Evolutionary conservation across 2,888 invertebrate species (phyloP), one percentile per base, ranked within the genome.

Genomic region (Leucania comma): DNA sequence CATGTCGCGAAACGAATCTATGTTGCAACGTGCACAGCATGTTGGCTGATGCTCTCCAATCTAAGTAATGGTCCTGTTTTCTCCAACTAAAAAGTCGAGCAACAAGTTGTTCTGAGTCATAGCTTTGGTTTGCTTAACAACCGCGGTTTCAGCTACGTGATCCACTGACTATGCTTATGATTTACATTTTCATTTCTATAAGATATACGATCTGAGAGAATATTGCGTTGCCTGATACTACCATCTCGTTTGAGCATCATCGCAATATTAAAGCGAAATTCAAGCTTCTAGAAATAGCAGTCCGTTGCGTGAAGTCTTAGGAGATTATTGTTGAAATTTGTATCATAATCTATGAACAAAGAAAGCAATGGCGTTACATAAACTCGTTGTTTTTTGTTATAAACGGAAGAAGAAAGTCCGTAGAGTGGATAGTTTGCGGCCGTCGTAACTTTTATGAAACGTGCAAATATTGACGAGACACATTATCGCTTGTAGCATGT

Each of bases 401-500:
- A 22, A 67, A 61, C 50, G 42, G 46, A 63, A 69, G 58, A 69
- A 62, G 72, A 72, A 80, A 79, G 67, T 82, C 53, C 42, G 12
- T n/a, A 22, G 46, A 70, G 32, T 61, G 20, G 26, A 14, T 68
- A 68, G 42, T 68, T 72, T 48, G 66, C 73, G 77, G 68, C 71
- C 77, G 74, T 85, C 81, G 88, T 84, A 81, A 84, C 75, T 84
- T 79, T 85, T 83, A 87, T 84, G 85, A 88, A 66, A 73, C 68
- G 74, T 82, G 86, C 87, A 89, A 93, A 92, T 91, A 90, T 92
- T 92, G 89, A 88, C 89, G 74, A 66, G 24, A 62, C 32, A 62
- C 68, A 84, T 90, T 90, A 91, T 91, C 87, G 72, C 73, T 51
- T 68, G 80, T 82, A 83, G 72, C 81, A 80, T 73, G 78, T 79